Evolutionary conservation across 1,140 invertebrate genomes (phyloP).

Genomic region (Aporrectodea caliginosa): DNA sequence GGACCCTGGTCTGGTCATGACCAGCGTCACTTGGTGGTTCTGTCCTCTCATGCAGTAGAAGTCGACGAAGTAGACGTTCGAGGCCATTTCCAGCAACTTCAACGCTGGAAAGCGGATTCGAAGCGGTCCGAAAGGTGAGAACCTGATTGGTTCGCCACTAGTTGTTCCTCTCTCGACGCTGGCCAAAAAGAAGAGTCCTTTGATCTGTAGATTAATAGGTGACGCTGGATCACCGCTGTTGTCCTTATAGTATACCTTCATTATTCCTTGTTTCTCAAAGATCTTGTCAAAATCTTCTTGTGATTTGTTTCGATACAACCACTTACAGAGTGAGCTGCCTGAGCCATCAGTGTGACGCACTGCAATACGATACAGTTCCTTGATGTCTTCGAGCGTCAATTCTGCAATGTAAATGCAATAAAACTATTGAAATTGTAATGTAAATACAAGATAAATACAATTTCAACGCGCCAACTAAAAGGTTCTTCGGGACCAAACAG

Average conservation of each 20-base stretch:
- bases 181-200: conserved; percentile 23
- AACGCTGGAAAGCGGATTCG: neutral
- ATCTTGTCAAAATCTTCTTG: conserved; percentile 8
- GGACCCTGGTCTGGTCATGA: conserved; percentile 33
- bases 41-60: conserved; percentile 38
- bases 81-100: neutral
- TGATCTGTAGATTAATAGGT: conserved; percentile 18
- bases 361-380: no score
- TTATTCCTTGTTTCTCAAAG: neutral
- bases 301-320: conserved; percentile 23
- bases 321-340: no score
- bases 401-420: no score
- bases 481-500: no score
- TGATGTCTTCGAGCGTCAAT: no score
- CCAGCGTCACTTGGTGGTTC: conserved; percentile 39
- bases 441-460: no score
- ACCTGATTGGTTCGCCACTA: neutral
- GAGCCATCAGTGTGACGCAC: no score
- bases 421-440: no score
- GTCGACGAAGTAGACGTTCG: conserved; percentile 43
- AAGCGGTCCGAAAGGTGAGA: neutral
- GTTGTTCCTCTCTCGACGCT: neutral
- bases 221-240: conserved; percentile 19
- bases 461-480: no score
- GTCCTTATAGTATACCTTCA: conserved; percentile 20